Evolutionary conservation across 2,888 invertebrate species (phyloP).

Genomic region (Caenorhabditis drosophilae): DNA sequence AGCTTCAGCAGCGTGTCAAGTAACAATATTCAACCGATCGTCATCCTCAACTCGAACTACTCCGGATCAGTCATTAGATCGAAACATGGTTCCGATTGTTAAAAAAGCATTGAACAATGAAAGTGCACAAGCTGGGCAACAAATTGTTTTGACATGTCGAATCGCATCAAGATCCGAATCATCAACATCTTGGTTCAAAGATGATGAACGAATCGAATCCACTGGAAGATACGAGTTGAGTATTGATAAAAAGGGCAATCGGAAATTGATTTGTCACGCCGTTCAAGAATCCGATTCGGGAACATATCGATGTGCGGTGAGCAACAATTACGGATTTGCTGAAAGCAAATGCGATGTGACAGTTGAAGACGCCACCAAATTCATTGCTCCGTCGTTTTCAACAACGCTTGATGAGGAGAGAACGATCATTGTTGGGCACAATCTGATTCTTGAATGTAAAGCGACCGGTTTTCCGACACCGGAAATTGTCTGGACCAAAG

Average conservation of each 20-base stretch:
- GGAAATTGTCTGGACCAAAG: constrained; percentile 62
- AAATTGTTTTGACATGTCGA: constrained; percentile 44
- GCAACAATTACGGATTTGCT: constrained; percentile 61
- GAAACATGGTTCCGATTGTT: constrained; percentile 34
- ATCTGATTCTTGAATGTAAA: constrained; percentile 68
- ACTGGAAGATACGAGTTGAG: constrained; percentile 47
- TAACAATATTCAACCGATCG: constrained; percentile 31
- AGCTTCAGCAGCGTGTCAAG: constrained; percentile 42
- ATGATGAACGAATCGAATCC: constrained; percentile 40
- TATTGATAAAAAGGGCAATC: constrained; percentile 32
- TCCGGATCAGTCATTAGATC: constrained; percentile 29
- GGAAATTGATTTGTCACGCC: constrained; percentile 44
- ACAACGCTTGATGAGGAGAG: constrained; percentile 33
- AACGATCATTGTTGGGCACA: constrained; percentile 51
- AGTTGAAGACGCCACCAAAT: constrained; percentile 48
- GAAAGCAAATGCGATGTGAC: constrained; percentile 42
- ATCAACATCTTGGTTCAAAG: constrained; percentile 41
- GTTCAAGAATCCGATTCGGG: constrained; percentile 65
- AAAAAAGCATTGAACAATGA: constrained; percentile 52
- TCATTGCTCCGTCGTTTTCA: constrained; percentile 44
- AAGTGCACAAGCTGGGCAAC: constrained; percentile 54
- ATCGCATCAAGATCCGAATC: constrained; percentile 40
- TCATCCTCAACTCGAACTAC: constrained; percentile 28
- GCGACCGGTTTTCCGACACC: constrained; percentile 70
- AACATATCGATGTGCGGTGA: constrained; percentile 69